phyloP scores from a whole-genome alignment of 2,888 invertebrate species.

The Leptinotarsa juncta region DNA sequence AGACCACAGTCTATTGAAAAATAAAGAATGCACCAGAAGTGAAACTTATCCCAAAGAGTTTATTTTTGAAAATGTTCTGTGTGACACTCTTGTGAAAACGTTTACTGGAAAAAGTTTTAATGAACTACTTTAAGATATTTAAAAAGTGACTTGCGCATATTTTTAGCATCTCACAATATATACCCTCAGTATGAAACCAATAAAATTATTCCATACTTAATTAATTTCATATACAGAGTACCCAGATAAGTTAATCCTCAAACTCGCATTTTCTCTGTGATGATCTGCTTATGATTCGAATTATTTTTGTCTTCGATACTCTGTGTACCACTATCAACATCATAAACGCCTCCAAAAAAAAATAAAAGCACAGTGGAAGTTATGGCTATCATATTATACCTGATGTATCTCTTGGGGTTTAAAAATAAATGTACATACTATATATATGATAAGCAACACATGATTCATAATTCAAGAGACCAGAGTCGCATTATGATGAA shows the following conservation, averaged over 20 bases:
- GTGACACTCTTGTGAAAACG: too few relatives aligned
- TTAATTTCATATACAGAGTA: too few relatives aligned
- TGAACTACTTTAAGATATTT: too few relatives aligned
- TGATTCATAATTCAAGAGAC: background rate
- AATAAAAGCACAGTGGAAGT: conserved; percentile 61
- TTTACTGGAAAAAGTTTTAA: too few relatives aligned
- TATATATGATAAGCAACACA: conserved; percentile 27
- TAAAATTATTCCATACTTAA: too few relatives aligned
- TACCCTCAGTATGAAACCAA: too few relatives aligned
- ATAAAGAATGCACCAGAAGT: conserved; percentile 1
- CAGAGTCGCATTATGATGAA: too few relatives aligned
- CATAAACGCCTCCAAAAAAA: conserved; percentile 37
- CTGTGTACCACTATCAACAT: conserved; percentile 30
- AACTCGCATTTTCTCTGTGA: conserved; percentile 8
- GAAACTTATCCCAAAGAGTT: too few relatives aligned
- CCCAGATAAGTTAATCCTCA: too few relatives aligned
- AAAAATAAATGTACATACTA: conserved; percentile 31
- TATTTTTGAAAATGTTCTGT: too few relatives aligned
- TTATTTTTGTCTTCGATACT: background rate
- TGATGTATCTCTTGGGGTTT: conserved; percentile 40
- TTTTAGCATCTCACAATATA: too few relatives aligned
- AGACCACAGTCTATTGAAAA: conserved; percentile 1
- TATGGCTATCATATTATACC: conserved; percentile 58
- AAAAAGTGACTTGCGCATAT: too few relatives aligned
- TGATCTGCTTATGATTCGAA: background rate